Conservation (phyloP, 2,113 vertebrate genomes). For the Trematomus loennbergii region DNA sequence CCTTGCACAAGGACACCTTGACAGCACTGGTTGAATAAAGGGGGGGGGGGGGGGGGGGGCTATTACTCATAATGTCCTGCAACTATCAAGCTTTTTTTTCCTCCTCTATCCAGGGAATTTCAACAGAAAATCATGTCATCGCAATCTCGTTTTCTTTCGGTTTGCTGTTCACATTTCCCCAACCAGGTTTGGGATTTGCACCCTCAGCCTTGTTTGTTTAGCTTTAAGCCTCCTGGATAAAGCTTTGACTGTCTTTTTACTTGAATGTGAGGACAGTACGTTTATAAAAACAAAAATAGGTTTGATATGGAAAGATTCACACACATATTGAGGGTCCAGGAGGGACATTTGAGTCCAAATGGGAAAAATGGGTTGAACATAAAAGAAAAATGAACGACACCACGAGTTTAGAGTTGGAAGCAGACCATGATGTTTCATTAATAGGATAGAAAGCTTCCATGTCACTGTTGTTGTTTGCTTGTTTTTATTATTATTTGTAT, state of each 20-base stretch:
- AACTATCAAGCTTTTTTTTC: constrained; percentile 47
- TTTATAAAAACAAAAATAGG: constrained; percentile 12
- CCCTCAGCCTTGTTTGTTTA: constrained; percentile 7
- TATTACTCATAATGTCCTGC: constrained; percentile 60
- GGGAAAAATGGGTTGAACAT: too few species aligned
- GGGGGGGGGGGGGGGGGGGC: background rate
- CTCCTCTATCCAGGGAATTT: constrained; percentile 38
- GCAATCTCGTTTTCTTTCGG: constrained; percentile 28
- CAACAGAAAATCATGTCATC: constrained; percentile 28
- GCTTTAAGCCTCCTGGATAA: background rate
- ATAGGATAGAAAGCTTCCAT: too few species aligned
- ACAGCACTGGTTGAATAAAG: constrained; percentile 46
- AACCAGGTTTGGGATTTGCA: background rate
- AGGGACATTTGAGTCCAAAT: too few species aligned
- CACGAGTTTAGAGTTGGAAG: too few species aligned
- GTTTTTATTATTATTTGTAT: too few species aligned
- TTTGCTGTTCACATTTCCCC: background rate
- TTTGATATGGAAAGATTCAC: too few species aligned
- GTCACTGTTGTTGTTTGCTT: too few species aligned
- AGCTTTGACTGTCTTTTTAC: background rate
- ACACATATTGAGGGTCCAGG: too few species aligned
- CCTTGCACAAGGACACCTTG: constrained; percentile 62
- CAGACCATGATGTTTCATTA: too few species aligned
- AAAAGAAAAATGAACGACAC: too few species aligned
- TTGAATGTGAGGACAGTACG: background rate